Base-by-base conservation (phyloP, 2,797 vertebrate species). In the Chelidonichthys spinosus region DNA sequence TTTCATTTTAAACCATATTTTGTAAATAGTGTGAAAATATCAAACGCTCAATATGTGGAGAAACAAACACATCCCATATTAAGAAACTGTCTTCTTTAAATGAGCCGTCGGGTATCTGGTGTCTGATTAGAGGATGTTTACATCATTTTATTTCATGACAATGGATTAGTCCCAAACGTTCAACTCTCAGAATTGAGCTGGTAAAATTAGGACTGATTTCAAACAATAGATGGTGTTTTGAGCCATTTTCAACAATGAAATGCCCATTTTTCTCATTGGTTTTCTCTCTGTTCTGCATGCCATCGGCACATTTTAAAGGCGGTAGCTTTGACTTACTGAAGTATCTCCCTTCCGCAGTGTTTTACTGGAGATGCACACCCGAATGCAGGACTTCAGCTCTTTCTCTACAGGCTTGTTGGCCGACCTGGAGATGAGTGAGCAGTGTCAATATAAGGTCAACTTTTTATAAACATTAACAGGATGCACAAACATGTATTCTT, bases 361-460 rank as follows among this genome's bases (percentile, higher is more conserved):
- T 46, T 88, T 96, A 0, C 86, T 90, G 7, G 94, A 96, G 59
- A 95, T 97, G 54, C 95, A 95, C 84, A 94, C 88, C 50, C 90
- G 94, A 6, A 81, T 99, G 78, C 95, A 93, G 71, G 93, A 94
- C 77, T 91, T 97, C 43, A 85, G 82, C 84, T 92, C 89, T 73
- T 94, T 89, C 60, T 94, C 96, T 83, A 82, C 88, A 0, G 76
- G 92, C 78, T 94, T 95, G 79, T 85, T 95, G 14, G 88, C 91
- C 0, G 96, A 97, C 81, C 91, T 95, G 70, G 91, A 89, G 58
- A 90, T 90, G 74, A 95, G 83, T 74, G 96, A 97, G 83, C 94
- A 94, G 61, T 85, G 81, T 36, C 95, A 96, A 80, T 94, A 92
- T 72, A 92, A 95, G 56, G 97, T 98, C 59, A 66, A n/a, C 6